phyloP scores from a whole-genome alignment of 2,888 invertebrate species.

The Latheticus oryzae region DNA sequence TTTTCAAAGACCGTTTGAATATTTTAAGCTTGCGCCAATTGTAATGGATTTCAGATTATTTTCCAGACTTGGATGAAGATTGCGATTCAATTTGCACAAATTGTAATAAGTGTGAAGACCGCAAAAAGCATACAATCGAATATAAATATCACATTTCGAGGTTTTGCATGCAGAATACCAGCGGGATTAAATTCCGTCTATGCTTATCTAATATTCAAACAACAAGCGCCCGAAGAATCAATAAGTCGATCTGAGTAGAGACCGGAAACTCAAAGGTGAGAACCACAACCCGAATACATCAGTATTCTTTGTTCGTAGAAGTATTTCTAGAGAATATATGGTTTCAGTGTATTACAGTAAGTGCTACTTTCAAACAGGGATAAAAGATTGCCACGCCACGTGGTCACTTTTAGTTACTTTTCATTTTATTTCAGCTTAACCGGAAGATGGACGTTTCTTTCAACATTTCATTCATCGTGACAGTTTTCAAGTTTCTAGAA shows the following conservation, averaged over 20 bases:
- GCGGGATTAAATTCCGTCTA: conserved; percentile 60
- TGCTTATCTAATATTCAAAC: conserved; percentile 62
- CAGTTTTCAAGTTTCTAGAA: neutral
- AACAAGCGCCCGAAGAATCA: conserved; percentile 59
- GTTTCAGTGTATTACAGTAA: conserved; percentile 49
- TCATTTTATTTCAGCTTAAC: conserved; percentile 25
- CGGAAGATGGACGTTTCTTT: conserved; percentile 15
- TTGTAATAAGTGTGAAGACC: conserved; percentile 51
- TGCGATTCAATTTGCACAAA: no score
- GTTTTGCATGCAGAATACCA: conserved; percentile 55
- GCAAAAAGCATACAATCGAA: conserved; percentile 42
- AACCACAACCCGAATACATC: conserved; percentile 46
- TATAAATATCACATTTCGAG: conserved; percentile 56
- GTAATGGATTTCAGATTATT: no score
- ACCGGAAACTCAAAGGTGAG: conserved; percentile 45
- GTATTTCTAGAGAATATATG: conserved; percentile 47
- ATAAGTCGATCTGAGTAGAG: conserved; percentile 54
- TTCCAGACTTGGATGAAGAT: no score
- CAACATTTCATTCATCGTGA: neutral
- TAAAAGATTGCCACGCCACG: conserved; percentile 44
- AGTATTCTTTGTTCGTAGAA: conserved; percentile 50
- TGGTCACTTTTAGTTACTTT: conserved; percentile 38
- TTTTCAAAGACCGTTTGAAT: conserved; percentile 50
- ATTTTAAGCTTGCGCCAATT: no score
- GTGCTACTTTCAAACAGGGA: conserved; percentile 42